Percentiles rank a stretch among this genome's conserved stretches.
Conservation (phyloP, 2,888 invertebrate species). For the Leptinotarsa haldemani region DNA sequence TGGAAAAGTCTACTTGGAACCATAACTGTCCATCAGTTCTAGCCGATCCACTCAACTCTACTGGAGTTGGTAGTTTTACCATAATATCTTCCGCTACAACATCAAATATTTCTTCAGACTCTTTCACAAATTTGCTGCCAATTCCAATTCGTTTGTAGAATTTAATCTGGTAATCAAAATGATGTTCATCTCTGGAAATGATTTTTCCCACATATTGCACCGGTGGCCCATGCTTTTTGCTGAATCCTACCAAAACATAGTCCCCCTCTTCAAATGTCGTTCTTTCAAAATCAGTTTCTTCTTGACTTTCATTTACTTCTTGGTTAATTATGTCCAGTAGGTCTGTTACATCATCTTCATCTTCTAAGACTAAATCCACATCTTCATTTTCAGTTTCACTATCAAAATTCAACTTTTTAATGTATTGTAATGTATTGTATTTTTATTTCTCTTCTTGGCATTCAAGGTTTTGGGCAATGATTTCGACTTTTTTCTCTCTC, state of each 20-base stretch:
- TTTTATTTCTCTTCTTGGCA: no score
- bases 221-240: background rate
- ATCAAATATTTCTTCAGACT: slow-evolving; percentile 5
- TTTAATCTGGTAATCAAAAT: slow-evolving; percentile 8
- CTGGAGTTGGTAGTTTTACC: slow-evolving; percentile 3
- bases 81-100: slow-evolving; percentile 8
- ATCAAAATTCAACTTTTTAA: slow-evolving; percentile 1
- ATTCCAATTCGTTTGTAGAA: slow-evolving; percentile 10
- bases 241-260: slow-evolving; percentile 12
- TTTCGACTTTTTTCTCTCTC: no score
- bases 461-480: no score
- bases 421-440: no score
- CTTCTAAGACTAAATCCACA: background rate
- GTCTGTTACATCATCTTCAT: slow-evolving; percentile 14
- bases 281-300: slow-evolving; percentile 5
- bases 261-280: slow-evolving; percentile 2
- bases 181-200: slow-evolving; percentile 1
- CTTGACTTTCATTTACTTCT: background rate
- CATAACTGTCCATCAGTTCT: slow-evolving; percentile 6
- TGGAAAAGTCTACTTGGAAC: no score
- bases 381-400: slow-evolving; percentile 11
- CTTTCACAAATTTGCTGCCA: slow-evolving; percentile 12
- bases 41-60: slow-evolving; percentile 8
- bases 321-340: background rate
- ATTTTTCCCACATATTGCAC: slow-evolving; percentile 4